Evolutionary conservation across 2,888 invertebrate genomes (phyloP).

Genomic region (Allacma fusca): DNA sequence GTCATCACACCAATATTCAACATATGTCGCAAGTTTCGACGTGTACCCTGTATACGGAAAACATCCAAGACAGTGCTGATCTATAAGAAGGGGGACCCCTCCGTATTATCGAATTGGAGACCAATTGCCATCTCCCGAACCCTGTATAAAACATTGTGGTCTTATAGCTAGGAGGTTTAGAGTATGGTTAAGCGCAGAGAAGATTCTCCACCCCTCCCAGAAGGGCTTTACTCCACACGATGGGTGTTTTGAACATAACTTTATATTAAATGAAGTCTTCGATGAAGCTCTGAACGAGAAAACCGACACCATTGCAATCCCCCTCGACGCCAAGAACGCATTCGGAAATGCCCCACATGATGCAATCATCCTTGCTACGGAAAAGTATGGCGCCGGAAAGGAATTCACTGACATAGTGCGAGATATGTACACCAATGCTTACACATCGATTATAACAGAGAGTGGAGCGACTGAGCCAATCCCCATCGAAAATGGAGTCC

Average conservation of each 20-base stretch:
- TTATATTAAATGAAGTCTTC: background rate
- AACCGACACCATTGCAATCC: background rate
- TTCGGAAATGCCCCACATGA: too few relatives aligned
- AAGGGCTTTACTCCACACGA: slow-evolving; percentile 19
- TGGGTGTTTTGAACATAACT: background rate
- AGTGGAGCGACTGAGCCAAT: slow-evolving; percentile 45
- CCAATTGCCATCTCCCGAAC: background rate
- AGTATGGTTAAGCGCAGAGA: background rate
- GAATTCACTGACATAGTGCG: too few relatives aligned
- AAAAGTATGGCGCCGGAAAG: too few relatives aligned
- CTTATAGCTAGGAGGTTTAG: background rate
- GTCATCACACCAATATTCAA: too few relatives aligned
- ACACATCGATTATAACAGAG: too few relatives aligned
- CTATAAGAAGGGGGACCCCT: too few relatives aligned
- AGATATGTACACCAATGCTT: too few relatives aligned
- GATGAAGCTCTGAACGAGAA: background rate
- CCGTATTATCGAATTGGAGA: background rate
- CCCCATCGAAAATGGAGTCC: slow-evolving; percentile 53
- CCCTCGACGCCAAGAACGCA: slow-evolving; percentile 2
- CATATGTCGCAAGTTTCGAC: too few relatives aligned
- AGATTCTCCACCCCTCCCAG: slow-evolving; percentile 9
- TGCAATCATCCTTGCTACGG: background rate
- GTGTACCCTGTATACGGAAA: too few relatives aligned
- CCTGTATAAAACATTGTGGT: background rate
- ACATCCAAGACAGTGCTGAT: too few relatives aligned